phyloP scores from a whole-genome alignment of 1,140 invertebrate genomes.

The Drosophila nasuta region DNA sequence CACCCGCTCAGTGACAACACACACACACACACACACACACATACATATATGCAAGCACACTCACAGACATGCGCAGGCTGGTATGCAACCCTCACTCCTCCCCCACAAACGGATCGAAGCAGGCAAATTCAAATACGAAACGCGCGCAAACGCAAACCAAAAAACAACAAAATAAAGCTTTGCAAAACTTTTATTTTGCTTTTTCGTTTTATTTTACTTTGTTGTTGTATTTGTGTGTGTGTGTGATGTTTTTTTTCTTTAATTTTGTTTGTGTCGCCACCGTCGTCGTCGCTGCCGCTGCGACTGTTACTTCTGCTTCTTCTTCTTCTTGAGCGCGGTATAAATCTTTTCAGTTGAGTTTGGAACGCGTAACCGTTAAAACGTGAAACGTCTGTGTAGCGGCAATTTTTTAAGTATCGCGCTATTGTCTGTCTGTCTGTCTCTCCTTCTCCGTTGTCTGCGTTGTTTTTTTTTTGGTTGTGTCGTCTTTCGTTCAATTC shows the following conservation, averaged over 20 bases:
- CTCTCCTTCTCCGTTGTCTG: not conserved
- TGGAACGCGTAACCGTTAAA: slow-evolving; percentile 83
- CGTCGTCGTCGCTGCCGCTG: slow-evolving; percentile 19
- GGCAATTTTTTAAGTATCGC: slow-evolving; percentile 52
- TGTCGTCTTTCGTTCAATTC: not conserved
- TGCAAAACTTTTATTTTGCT: slow-evolving; percentile 74
- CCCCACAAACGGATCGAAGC: not conserved
- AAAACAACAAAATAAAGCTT: slow-evolving; percentile 61
- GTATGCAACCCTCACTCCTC: slow-evolving; percentile 10
- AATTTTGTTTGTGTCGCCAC: slow-evolving; percentile 36
- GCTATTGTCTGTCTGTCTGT: slow-evolving; percentile 18
- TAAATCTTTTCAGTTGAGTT: slow-evolving; percentile 84
- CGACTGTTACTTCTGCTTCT: slow-evolving; percentile 41
- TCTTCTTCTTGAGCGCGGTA: slow-evolving; percentile 80
- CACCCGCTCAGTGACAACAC: slow-evolving; percentile 41
- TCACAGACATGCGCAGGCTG: not conserved
- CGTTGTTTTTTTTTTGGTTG: too few relatives aligned
- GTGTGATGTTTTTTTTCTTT: not conserved
- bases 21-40: slow-evolving; percentile 15
- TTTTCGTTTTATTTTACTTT: slow-evolving; percentile 5
- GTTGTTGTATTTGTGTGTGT: not conserved
- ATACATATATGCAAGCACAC: slow-evolving; percentile 6
- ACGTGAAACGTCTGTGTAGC: slow-evolving; percentile 63
- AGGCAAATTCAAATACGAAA: slow-evolving; percentile 41
- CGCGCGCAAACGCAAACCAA: slow-evolving; percentile 40